Conservation (phyloP, 2,888 invertebrate species). For the Napeogenes sylphis region DNA sequence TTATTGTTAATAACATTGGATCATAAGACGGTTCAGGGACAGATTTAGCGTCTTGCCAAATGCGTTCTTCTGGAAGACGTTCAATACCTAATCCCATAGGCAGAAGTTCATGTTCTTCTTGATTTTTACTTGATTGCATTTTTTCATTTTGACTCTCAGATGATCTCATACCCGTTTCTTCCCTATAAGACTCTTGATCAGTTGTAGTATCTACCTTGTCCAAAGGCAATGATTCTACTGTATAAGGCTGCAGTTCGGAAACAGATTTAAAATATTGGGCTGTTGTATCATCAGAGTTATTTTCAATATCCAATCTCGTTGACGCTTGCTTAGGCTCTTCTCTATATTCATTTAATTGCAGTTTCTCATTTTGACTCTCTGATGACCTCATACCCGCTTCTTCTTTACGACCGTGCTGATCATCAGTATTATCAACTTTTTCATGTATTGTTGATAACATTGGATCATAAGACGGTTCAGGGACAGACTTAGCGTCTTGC, state of each 20-base stretch:
- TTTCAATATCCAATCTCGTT: background rate
- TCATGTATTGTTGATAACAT: background rate
- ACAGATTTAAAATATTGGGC: slow-evolving; percentile 13
- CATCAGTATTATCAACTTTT: background rate
- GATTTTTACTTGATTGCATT: background rate
- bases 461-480: background rate
- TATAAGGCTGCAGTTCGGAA: slow-evolving; percentile 7
- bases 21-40: background rate
- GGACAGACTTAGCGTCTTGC: background rate
- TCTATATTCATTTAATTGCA: slow-evolving; percentile 13
- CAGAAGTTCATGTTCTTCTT: slow-evolving; percentile 13
- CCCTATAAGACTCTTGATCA: background rate
- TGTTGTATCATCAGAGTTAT: slow-evolving; percentile 8
- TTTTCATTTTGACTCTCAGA: no score
- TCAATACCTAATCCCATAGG: slow-evolving; percentile 14
- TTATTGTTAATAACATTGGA: background rate
- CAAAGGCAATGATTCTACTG: background rate
- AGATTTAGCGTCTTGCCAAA: background rate
- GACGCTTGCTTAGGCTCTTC: slow-evolving; percentile 16
- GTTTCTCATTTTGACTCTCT: slow-evolving; percentile 2
- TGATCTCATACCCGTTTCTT: background rate
- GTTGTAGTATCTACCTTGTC: background rate
- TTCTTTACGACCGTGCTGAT: slow-evolving; percentile 7
- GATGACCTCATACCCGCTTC: slow-evolving; percentile 4
- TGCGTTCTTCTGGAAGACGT: slow-evolving; percentile 8